Percentiles rank a stretch among this genome's conserved stretches.
These are phyloP conservation scores for Platichthys stellatus DNA, from an alignment of 2,113 vertebrate genomes.

Conservation along the genomic window DNA sequence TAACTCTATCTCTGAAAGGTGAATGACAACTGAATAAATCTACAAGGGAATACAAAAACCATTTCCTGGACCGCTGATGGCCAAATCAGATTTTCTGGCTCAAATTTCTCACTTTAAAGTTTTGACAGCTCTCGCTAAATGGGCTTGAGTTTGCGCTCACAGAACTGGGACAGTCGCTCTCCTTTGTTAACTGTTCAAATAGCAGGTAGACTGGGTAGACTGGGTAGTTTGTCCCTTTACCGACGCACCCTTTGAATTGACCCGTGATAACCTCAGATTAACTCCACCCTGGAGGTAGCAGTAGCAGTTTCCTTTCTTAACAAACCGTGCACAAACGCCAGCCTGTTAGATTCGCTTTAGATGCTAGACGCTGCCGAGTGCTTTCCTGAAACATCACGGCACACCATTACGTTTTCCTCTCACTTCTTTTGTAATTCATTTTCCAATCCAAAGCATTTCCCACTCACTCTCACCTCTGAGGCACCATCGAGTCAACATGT, in stretches of 20 bases:
- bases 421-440: constrained; percentile 62
- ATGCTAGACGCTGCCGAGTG: constrained; percentile 24
- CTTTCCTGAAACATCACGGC: constrained; percentile 54
- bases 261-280: constrained; percentile 56
- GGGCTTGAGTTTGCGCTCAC: constrained; percentile 70
- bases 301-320: constrained; percentile 48
- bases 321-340: constrained; percentile 23
- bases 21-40: constrained; percentile 61
- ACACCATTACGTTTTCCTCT: constrained; percentile 48
- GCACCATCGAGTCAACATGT: constrained; percentile 57
- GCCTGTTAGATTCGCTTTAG: constrained; percentile 45
- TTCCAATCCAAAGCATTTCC: constrained; percentile 60
- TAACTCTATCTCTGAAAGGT: constrained; percentile 36
- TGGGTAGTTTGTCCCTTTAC: constrained; percentile 28
- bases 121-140: constrained; percentile 62
- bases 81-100: constrained; percentile 59
- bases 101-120: constrained; percentile 61
- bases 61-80: constrained; percentile 43
- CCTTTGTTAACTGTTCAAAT: constrained; percentile 42
- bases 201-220: constrained; percentile 7
- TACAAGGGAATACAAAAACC: constrained; percentile 8
- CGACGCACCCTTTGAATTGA: constrained; percentile 44
- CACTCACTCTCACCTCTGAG: constrained; percentile 63
- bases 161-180: constrained; percentile 62
- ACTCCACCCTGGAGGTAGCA: constrained; percentile 30